Conservation (phyloP, 1,140 invertebrate genomes). For the Drosophila takahashii region DNA sequence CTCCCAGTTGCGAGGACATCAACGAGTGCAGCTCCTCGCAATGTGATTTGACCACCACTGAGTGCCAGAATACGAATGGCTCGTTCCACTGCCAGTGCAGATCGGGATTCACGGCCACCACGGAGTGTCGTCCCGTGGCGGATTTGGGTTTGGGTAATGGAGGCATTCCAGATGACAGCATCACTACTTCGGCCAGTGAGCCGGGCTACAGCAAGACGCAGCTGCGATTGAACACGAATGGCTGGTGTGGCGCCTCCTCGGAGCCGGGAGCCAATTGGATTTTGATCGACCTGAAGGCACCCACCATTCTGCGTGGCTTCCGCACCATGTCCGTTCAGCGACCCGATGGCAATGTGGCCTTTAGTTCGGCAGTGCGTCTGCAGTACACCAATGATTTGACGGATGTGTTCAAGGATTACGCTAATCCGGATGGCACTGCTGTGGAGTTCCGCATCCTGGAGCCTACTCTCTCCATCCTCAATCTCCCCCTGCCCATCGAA, state of each 20-base stretch:
- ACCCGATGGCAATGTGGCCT: conserved; percentile 91
- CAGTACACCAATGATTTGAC: conserved; percentile 95
- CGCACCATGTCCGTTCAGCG: conserved; percentile 94
- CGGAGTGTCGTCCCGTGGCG: conserved; percentile 94
- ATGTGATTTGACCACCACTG: conserved; percentile 95
- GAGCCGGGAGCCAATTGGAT: conserved; percentile 95
- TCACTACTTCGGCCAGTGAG: conserved; percentile 93
- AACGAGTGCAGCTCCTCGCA: conserved; percentile 96
- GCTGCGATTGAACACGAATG: conserved; percentile 91
- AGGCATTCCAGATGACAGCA: conserved; percentile 95
- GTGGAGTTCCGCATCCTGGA: conserved; percentile 96
- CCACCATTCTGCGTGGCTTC: conserved; percentile 95
- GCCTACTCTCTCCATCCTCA: conserved; percentile 94
- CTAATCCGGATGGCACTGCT: conserved; percentile 95
- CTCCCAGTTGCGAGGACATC: conserved; percentile 95
- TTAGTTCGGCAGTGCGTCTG: conserved; percentile 94
- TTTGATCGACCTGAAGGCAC: conserved; percentile 93
- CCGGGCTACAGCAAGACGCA: conserved; percentile 92
- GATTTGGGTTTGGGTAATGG: conserved; percentile 95
- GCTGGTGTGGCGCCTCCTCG: conserved; percentile 94
- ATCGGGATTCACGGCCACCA: conserved; percentile 92
- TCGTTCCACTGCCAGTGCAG: conserved; percentile 96
- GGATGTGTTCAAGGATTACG: conserved; percentile 95
- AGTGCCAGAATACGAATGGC: conserved; percentile 95
- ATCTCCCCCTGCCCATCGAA: conserved; percentile 96